phyloP scores from a whole-genome alignment of 1,140 invertebrate species.

The Neelides sp. region DNA sequence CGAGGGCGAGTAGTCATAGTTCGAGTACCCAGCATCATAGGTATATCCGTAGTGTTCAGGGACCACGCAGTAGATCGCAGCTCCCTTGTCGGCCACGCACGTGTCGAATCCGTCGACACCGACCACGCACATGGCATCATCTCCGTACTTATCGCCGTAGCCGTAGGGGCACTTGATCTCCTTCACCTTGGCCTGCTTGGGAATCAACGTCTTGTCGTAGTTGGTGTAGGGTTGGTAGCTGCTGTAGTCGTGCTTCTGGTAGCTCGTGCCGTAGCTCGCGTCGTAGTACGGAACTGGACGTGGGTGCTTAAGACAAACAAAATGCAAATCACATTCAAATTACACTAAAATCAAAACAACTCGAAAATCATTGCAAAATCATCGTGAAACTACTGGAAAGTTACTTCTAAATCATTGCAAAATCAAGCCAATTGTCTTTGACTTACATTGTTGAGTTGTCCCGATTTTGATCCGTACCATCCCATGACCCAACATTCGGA shows the following conservation, averaged over 20 bases:
- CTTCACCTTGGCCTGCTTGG: constrained; percentile 23
- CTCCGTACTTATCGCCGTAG: not conserved
- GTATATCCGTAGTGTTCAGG: constrained; percentile 14
- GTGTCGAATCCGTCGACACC: constrained; percentile 27
- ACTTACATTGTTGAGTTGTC: constrained; percentile 28
- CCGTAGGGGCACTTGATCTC: constrained; percentile 18
- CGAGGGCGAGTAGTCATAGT: not conserved
- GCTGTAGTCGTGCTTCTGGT: constrained; percentile 13
- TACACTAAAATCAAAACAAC: too few relatives aligned
- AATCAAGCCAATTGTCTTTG: too few relatives aligned
- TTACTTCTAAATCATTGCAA: too few relatives aligned
- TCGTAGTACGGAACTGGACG: constrained; percentile 3
- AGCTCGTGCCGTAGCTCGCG: not conserved
- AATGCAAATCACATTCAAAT: too few relatives aligned
- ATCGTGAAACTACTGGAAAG: too few relatives aligned
- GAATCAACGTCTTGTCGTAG: constrained; percentile 18
- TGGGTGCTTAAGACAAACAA: too few relatives aligned
- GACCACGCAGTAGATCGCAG: constrained; percentile 24
- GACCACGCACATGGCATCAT: constrained; percentile 20
- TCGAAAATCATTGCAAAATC: too few relatives aligned
- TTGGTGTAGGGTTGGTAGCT: constrained; percentile 14
- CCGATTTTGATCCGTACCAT: constrained; percentile 23
- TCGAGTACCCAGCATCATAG: not conserved
- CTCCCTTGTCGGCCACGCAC: constrained; percentile 28
- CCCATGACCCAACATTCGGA: constrained; percentile 27